These are phyloP conservation scores for Drosophila obscura DNA, from an alignment of 1,140 invertebrate species.

Conservation along the genomic window DNA sequence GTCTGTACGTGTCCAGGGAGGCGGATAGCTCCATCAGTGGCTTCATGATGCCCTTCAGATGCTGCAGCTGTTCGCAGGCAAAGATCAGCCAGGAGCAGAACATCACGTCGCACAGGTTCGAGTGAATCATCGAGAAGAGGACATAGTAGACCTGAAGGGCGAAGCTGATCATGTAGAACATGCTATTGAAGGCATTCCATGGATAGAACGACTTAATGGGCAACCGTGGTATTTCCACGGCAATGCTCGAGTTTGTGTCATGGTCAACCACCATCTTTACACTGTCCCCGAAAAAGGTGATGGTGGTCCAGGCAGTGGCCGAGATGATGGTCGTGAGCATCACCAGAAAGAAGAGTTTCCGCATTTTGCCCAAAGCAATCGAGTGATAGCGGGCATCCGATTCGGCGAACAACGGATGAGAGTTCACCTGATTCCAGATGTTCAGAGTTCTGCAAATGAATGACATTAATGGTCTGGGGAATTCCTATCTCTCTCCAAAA, in stretches of 20 bases:
- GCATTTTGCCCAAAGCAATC: slow-evolving; percentile 90
- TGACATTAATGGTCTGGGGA: neutral
- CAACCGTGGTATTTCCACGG: slow-evolving; percentile 88
- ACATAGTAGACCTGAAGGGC: slow-evolving; percentile 91
- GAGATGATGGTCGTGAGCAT: slow-evolving; percentile 86
- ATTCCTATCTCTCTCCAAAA: too few species aligned
- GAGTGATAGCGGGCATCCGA: slow-evolving; percentile 91
- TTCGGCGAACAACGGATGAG: slow-evolving; percentile 92
- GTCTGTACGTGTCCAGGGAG: slow-evolving; percentile 90
- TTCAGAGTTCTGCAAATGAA: slow-evolving; percentile 86
- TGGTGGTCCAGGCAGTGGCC: slow-evolving; percentile 88
- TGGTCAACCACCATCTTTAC: slow-evolving; percentile 88
- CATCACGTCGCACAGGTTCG: slow-evolving; percentile 89
- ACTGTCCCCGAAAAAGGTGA: slow-evolving; percentile 91
- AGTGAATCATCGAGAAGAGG: slow-evolving; percentile 88
- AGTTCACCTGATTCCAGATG: slow-evolving; percentile 92
- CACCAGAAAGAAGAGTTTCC: slow-evolving; percentile 89
- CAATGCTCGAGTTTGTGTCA: slow-evolving; percentile 89
- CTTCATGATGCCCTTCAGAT: slow-evolving; percentile 93
- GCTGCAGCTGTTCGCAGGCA: slow-evolving; percentile 92
- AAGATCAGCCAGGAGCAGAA: slow-evolving; percentile 93
- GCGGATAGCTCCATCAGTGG: slow-evolving; percentile 93
- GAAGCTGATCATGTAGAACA: slow-evolving; percentile 87
- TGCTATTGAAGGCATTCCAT: slow-evolving; percentile 88
- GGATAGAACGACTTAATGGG: slow-evolving; percentile 91